phyloP scores from a whole-genome alignment of 2,888 invertebrate genomes.

The Pachymerium ferrugineum region DNA sequence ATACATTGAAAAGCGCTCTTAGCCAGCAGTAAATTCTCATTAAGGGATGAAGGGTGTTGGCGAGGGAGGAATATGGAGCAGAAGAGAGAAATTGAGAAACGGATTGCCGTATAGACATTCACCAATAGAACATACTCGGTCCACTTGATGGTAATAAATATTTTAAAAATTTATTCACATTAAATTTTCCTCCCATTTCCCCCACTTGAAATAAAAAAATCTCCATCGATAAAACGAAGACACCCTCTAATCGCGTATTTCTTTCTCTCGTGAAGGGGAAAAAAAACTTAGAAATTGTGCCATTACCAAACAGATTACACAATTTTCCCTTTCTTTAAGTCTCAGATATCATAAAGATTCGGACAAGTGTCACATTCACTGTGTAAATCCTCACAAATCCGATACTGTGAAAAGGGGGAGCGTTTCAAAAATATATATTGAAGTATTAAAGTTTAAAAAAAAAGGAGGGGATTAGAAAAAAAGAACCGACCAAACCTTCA shows the following conservation, averaged over 20 bases:
- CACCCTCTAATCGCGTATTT: neutral
- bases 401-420: neutral
- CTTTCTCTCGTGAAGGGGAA: neutral
- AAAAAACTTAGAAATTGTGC: neutral
- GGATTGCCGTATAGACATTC: neutral
- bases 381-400: conserved; percentile 10
- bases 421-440: conserved; percentile 14
- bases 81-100: conserved; percentile 10
- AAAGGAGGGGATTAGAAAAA: no score
- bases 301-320: conserved; percentile 18
- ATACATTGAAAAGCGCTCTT: conserved; percentile 21
- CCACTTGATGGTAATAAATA: conserved; percentile 14
- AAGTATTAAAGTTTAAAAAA: neutral
- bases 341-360: conserved; percentile 18
- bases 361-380: conserved; percentile 15
- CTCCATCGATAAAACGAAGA: neutral
- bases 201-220: neutral
- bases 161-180: neutral
- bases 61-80: conserved; percentile 4
- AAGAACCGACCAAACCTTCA: neutral
- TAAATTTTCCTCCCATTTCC: neutral
- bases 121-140: neutral
- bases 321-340: conserved; percentile 2
- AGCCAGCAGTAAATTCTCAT: conserved; percentile 21
- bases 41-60: conserved; percentile 18